A percentile compares a stretch with the other conserved stretches of the same genome.
Conservation (phyloP, 2,888 invertebrate species). For the Saturnia japonica region DNA sequence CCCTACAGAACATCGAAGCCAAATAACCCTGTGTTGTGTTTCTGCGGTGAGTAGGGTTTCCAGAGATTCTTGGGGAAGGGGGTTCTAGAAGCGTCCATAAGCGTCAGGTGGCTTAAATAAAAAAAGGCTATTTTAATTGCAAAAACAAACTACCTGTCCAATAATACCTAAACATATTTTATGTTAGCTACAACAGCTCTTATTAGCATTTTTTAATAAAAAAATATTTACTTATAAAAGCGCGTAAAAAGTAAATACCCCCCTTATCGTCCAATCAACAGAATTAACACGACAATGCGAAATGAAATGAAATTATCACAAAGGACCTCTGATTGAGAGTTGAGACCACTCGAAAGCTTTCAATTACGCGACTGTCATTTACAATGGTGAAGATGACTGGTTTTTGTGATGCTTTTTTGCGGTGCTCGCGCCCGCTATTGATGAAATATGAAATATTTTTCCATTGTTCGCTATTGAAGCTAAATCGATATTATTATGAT, state of each 20-base stretch:
- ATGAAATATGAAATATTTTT: background rate
- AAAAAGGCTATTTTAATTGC: background rate
- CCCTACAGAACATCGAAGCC: too few relatives aligned
- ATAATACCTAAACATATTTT: background rate
- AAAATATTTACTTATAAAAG: background rate
- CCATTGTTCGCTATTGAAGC: background rate
- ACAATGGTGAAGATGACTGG: constrained; percentile 42
- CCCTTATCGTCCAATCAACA: background rate
- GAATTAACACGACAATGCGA: constrained; percentile 15
- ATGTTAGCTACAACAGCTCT: background rate
- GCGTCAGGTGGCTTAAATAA: too few relatives aligned
- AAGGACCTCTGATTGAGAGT: constrained; percentile 49
- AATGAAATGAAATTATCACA: constrained; percentile 32
- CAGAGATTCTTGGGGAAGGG: too few relatives aligned
- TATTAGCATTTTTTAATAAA: background rate
- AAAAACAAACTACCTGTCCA: background rate
- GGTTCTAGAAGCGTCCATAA: too few relatives aligned
- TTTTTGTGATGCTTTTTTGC: constrained; percentile 10
- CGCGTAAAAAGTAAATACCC: background rate
- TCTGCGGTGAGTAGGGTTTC: too few relatives aligned
- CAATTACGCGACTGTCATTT: constrained; percentile 65
- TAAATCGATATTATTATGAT: constrained; percentile 1
- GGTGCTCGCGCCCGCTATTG: background rate
- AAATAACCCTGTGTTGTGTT: too few relatives aligned
- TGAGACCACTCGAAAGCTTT: constrained; percentile 57